Conservation (phyloP, 2,113 vertebrate genomes). For the Theropithecus gelada region DNA sequence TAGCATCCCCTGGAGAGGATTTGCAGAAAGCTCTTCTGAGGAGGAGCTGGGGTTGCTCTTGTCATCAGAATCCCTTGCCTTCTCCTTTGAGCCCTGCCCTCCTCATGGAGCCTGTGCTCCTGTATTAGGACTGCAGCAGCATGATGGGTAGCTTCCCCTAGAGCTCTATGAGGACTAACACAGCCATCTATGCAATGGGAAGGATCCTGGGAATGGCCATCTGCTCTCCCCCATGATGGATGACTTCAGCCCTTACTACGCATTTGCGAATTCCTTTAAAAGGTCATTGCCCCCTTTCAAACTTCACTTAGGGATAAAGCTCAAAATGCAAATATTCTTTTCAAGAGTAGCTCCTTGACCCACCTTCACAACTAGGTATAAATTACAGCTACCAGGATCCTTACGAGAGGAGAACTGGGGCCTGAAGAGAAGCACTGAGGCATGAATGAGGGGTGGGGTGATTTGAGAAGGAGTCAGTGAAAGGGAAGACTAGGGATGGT, state of each 20-base stretch:
- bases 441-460: too few species aligned
- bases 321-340: background rate
- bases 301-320: background rate
- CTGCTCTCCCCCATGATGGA: too few species aligned
- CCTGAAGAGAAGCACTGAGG: background rate
- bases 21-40: too few species aligned
- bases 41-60: background rate
- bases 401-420: background rate
- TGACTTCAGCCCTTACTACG: background rate
- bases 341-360: background rate
- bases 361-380: background rate
- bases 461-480: background rate
- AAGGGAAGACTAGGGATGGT: background rate
- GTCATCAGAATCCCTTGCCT: background rate
- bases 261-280: background rate
- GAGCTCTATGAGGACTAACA: accelerated
- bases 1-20: background rate
- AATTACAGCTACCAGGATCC: background rate
- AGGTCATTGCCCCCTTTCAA: background rate
- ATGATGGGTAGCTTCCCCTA: too few species aligned
- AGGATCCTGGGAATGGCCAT: background rate
- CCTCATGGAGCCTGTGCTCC: too few species aligned
- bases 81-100: background rate
- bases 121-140: background rate
- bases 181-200: background rate